These are phyloP conservation scores for Pteromalus puparum DNA, from an alignment of 1,140 invertebrate genomes.

Conservation along the genomic window DNA sequence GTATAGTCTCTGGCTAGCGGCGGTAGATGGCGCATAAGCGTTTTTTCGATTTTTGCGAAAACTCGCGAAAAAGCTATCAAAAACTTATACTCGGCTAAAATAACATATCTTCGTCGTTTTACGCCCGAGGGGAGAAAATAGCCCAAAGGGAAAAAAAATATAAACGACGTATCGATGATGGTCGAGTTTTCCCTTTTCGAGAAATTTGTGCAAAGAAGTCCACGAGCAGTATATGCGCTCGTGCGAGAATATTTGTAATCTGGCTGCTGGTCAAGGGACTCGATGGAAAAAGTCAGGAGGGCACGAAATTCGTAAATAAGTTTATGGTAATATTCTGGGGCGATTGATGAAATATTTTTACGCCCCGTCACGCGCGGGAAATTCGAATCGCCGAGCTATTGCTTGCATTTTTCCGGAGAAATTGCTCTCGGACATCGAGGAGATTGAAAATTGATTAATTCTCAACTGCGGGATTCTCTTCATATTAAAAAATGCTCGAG, in stretches of 20 bases:
- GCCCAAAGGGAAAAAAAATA: background rate
- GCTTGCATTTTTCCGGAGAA: background rate
- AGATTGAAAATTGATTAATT: background rate
- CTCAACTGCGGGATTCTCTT: background rate
- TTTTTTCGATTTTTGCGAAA: too few relatives aligned
- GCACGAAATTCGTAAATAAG: slow-evolving; percentile 1
- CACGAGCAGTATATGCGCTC: background rate
- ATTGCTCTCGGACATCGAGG: background rate
- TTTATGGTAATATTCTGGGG: background rate
- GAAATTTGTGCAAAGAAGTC: background rate
- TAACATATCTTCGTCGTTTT: too few relatives aligned
- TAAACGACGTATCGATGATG: slow-evolving; percentile 16
- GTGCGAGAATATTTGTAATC: slow-evolving; percentile 38
- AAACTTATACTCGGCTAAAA: too few relatives aligned
- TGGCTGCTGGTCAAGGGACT: background rate
- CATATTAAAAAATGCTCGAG: background rate
- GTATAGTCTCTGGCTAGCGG: too few relatives aligned
- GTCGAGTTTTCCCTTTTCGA: background rate
- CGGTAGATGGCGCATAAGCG: too few relatives aligned
- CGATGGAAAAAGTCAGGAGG: background rate
- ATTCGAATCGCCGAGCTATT: background rate
- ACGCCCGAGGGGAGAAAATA: too few relatives aligned
- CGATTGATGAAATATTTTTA: slow-evolving; percentile 20
- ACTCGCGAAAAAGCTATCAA: too few relatives aligned
- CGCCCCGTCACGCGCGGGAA: background rate